A percentile compares a stretch with the other conserved stretches of the same genome.
phyloP scores from a whole-genome alignment of 2,113 vertebrate species.

The Arizona elegans region DNA sequence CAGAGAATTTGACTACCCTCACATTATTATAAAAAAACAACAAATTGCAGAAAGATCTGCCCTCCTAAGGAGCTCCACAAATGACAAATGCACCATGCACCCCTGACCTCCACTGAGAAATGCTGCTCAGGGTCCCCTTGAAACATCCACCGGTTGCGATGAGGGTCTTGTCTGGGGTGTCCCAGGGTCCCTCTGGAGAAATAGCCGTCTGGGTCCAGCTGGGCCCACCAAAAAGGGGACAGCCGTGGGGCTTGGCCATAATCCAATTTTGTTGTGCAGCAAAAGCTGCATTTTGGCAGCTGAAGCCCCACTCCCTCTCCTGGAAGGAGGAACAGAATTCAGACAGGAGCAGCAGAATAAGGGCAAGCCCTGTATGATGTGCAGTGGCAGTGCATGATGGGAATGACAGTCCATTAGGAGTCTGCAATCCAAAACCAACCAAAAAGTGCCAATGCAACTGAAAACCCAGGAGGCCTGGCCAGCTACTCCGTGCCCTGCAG shows the following conservation, averaged over 20 bases:
- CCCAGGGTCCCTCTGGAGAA: background rate
- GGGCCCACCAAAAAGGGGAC: background rate
- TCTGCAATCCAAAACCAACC: background rate
- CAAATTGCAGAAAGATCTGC: background rate
- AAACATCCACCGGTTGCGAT: background rate
- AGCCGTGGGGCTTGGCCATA: background rate
- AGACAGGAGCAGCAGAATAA: slow-evolving; percentile 14
- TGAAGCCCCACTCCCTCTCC: background rate
- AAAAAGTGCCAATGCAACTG: slow-evolving; percentile 73
- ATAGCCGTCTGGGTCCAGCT: background rate
- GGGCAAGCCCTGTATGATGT: slow-evolving; percentile 41
- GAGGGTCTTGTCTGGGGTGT: background rate
- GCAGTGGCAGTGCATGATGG: slow-evolving; percentile 50
- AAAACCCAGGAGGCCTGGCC: slow-evolving; percentile 4
- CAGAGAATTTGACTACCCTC: background rate
- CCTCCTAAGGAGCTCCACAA: background rate
- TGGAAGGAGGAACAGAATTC: background rate
- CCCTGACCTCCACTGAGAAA: background rate
- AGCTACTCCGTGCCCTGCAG: slow-evolving; percentile 77
- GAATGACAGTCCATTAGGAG: slow-evolving; percentile 37
- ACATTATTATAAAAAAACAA: background rate
- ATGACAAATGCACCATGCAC: background rate
- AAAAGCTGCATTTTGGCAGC: background rate
- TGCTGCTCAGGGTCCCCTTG: background rate
- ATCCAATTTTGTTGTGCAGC: background rate